These are phyloP conservation scores for Echinarachnius parma DNA, from an alignment of 53 echinoderm and acorn worm genomes.

Conservation along the genomic window DNA sequence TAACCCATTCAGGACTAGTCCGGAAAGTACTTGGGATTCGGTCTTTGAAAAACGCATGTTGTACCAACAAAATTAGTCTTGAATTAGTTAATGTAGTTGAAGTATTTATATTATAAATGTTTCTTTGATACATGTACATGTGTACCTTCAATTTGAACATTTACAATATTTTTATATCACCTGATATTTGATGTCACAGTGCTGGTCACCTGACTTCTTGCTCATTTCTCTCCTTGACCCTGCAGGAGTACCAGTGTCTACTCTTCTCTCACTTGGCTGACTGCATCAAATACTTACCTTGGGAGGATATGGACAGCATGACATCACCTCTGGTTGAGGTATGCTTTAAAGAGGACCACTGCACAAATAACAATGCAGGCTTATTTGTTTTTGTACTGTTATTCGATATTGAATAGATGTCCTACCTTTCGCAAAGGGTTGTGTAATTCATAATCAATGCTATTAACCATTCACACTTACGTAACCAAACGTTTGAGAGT, in stretches of 20 bases:
- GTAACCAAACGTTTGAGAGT: too few species aligned
- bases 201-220: not conserved
- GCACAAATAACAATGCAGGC: too few species aligned
- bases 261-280: slow-evolving; percentile 12
- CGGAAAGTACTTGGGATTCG: too few species aligned
- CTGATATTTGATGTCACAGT: not conserved
- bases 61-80: not conserved
- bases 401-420: too few species aligned
- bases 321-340: not conserved
- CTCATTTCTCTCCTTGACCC: not conserved
- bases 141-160: not conserved
- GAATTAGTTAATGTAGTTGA: not conserved
- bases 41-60: too few species aligned
- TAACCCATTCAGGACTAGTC: too few species aligned
- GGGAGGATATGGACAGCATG: not conserved
- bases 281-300: not conserved
- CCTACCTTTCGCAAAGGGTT: not conserved
- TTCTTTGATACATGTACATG: too few species aligned
- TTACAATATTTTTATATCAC: not conserved
- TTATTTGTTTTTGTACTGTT: too few species aligned
- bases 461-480: too few species aligned
- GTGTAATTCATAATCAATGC: not conserved
- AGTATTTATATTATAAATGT: not conserved
- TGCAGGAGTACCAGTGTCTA: slow-evolving; percentile 22
- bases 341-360: too few species aligned